phyloP scores from a whole-genome alignment of 2,113 vertebrate genomes.

The Lasiurus borealis region DNA sequence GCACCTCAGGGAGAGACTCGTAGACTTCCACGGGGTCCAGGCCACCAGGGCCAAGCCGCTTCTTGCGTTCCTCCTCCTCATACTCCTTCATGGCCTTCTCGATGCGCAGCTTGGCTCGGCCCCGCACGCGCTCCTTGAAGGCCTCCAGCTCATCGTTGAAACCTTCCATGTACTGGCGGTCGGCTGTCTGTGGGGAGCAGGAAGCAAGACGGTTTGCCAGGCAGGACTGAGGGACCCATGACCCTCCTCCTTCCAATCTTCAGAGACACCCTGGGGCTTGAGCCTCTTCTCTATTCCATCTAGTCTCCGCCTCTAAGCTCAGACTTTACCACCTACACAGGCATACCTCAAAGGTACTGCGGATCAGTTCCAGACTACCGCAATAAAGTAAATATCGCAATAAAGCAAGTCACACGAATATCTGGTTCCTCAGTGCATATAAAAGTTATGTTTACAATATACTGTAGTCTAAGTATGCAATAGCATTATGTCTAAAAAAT shows the following conservation, averaged over 20 bases:
- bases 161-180: slow-evolving; percentile 97
- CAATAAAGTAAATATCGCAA: not conserved
- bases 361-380: not conserved
- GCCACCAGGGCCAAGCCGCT: slow-evolving; percentile 94
- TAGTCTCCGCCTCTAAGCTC: not conserved
- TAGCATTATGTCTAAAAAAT: not conserved
- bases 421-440: not conserved
- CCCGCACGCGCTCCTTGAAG: slow-evolving; percentile 94
- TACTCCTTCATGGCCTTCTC: slow-evolving; percentile 96
- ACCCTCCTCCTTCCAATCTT: not conserved
- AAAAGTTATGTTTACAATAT: not conserved
- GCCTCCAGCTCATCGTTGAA: slow-evolving; percentile 95
- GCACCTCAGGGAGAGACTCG: slow-evolving; percentile 91
- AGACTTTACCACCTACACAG: not conserved
- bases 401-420: not conserved
- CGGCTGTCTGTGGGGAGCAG: slow-evolving; percentile 88
- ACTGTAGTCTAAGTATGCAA: not conserved
- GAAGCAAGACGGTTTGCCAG: rapidly evolving
- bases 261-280: no score
- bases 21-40: slow-evolving; percentile 96
- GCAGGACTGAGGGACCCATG: no score
- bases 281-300: not conserved
- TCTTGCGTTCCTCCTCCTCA: slow-evolving; percentile 94
- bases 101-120: slow-evolving; percentile 93
- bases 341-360: not conserved